Conservation (phyloP, 2,888 invertebrate genomes). For the Sepiola atlantica region DNA sequence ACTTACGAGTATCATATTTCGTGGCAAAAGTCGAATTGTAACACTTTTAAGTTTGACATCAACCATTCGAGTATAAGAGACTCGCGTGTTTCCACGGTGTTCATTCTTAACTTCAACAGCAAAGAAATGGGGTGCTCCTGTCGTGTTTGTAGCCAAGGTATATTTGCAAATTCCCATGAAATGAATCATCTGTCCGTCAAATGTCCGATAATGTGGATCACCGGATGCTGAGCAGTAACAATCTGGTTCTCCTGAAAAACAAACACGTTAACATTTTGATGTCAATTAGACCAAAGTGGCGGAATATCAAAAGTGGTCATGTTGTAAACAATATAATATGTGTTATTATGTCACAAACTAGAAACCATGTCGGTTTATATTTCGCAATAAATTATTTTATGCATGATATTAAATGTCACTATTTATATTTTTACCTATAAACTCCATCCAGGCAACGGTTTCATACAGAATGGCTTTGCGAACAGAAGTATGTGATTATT, state of each 20-base stretch:
- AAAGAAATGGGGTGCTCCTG: background rate
- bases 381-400: too few species aligned
- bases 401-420: too few species aligned
- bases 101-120: background rate
- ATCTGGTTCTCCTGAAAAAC: background rate
- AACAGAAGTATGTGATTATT: too few species aligned
- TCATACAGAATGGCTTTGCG: too few species aligned
- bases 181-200: background rate
- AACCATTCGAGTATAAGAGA: background rate
- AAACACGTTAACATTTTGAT: background rate
- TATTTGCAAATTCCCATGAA: background rate
- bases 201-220: background rate
- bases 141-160: background rate
- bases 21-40: background rate
- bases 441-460: too few species aligned
- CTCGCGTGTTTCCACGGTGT: background rate
- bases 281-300: too few species aligned
- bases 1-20: background rate
- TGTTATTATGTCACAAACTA: too few species aligned
- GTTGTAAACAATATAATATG: too few species aligned
- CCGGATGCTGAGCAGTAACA: background rate
- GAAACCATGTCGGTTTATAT: too few species aligned
- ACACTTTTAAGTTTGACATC: background rate
- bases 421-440: too few species aligned
- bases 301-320: too few species aligned